A percentile compares a stretch with the other conserved stretches of the same genome.
phyloP scores from a whole-genome alignment of 2,888 invertebrate species.

The Cerastis leucographa region DNA sequence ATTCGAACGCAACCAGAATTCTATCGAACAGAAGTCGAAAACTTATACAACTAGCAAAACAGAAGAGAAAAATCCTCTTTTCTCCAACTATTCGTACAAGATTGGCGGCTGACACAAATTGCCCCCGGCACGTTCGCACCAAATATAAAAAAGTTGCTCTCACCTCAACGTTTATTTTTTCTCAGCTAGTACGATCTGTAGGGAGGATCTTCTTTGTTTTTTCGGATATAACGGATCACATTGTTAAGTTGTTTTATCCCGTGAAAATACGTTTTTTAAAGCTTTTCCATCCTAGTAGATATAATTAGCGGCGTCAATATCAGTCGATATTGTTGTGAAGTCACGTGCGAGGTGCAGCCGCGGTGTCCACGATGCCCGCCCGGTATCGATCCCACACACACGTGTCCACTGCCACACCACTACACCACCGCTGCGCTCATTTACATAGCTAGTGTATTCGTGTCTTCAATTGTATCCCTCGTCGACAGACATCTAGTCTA shows the following conservation, averaged over 20 bases:
- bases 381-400: slow-evolving; percentile 61
- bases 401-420: slow-evolving; percentile 38
- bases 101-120: slow-evolving; percentile 69
- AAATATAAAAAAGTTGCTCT: slow-evolving; percentile 69
- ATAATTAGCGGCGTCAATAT: slow-evolving; percentile 31
- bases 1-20: slow-evolving; percentile 40
- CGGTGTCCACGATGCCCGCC: slow-evolving; percentile 36
- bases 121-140: slow-evolving; percentile 70
- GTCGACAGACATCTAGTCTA: slow-evolving; percentile 25
- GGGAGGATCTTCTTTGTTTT: slow-evolving; percentile 39
- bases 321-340: slow-evolving; percentile 16
- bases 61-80: slow-evolving; percentile 54
- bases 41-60: slow-evolving; percentile 61
- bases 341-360: slow-evolving; percentile 38
- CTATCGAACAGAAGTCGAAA: slow-evolving; percentile 60
- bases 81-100: slow-evolving; percentile 55
- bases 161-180: slow-evolving; percentile 60
- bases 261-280: background rate
- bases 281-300: background rate
- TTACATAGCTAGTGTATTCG: slow-evolving; percentile 52
- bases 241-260: slow-evolving; percentile 25
- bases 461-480: slow-evolving; percentile 38
- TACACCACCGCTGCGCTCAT: slow-evolving; percentile 41
- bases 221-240: slow-evolving; percentile 22
- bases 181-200: slow-evolving; percentile 25